Percentiles rank a stretch among this genome's conserved stretches.
Evolutionary conservation across 2,113 vertebrate genomes (phyloP).

Genomic region (Chelonoidis abingdonii): DNA sequence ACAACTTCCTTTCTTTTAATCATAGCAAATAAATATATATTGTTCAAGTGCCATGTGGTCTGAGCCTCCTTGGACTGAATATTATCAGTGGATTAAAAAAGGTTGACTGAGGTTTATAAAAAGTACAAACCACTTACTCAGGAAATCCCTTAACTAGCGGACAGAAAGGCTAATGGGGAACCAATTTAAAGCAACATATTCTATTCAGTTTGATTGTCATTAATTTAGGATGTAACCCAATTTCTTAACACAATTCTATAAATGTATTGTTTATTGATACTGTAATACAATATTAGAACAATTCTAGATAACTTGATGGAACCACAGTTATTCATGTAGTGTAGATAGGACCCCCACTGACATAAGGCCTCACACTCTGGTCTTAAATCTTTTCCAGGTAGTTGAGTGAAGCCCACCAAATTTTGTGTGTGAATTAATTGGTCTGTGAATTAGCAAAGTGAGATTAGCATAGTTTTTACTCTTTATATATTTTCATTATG

Average conservation of each 20-base stretch:
- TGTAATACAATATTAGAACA: not conserved
- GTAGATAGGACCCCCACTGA: not conserved
- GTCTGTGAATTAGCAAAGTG: not conserved
- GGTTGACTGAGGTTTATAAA: not conserved
- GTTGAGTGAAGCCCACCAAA: not conserved
- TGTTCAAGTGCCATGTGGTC: not conserved
- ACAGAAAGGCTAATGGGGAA: not conserved
- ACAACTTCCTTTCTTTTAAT: not conserved
- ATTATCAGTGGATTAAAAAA: not conserved
- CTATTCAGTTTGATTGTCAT: not conserved
- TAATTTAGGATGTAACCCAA: not conserved
- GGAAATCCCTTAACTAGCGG: not conserved
- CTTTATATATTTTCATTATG: not conserved
- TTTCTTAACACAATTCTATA: not conserved
- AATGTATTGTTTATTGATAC: not conserved
- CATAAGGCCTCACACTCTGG: not conserved
- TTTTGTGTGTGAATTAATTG: not conserved
- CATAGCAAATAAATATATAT: not conserved
- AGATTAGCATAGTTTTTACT: not conserved
- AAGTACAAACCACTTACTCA: not conserved
- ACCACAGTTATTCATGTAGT: not conserved
- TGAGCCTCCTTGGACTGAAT: not conserved
- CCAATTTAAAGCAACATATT: not conserved
- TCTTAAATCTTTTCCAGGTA: not conserved
- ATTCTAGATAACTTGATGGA: not conserved